A percentile compares a stretch with the other conserved stretches of the same genome.
phyloP scores from a whole-genome alignment of 2,797 vertebrate genomes.

The Rhinoraja longicauda region DNA sequence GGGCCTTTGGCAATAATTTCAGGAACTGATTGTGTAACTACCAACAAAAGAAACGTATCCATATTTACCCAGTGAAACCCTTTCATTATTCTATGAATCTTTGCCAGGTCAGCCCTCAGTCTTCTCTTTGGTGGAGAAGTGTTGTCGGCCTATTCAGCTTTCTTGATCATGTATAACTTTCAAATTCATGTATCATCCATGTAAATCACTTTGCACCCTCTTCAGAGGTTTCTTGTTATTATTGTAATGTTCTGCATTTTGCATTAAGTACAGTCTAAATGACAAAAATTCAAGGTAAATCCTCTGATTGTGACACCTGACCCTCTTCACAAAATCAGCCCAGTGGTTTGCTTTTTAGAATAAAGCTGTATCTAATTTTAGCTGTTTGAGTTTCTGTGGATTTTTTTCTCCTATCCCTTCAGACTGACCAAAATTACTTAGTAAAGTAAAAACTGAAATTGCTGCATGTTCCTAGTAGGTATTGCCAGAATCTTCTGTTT shows the following conservation, averaged over 20 bases:
- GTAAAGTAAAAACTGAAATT: too few relatives aligned
- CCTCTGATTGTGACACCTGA: neutral
- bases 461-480: too few relatives aligned
- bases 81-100: neutral
- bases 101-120: neutral
- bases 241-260: neutral
- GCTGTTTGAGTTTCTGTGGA: neutral
- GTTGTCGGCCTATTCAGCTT: neutral
- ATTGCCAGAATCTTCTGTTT: too few relatives aligned
- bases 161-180: neutral
- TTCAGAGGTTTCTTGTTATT: neutral
- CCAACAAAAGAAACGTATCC: neutral
- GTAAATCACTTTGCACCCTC: neutral
- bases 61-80: neutral
- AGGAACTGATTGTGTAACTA: too few relatives aligned
- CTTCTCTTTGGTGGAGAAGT: neutral
- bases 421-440: neutral
- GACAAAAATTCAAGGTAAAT: neutral
- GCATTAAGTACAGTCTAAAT: neutral
- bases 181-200: neutral
- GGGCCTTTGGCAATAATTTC: too few relatives aligned
- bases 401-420: neutral
- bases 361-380: neutral
- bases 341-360: neutral
- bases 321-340: neutral